These are phyloP conservation scores for Corvus cornix DNA, from an alignment of 2,113 vertebrate genomes.

Conservation along the genomic window DNA sequence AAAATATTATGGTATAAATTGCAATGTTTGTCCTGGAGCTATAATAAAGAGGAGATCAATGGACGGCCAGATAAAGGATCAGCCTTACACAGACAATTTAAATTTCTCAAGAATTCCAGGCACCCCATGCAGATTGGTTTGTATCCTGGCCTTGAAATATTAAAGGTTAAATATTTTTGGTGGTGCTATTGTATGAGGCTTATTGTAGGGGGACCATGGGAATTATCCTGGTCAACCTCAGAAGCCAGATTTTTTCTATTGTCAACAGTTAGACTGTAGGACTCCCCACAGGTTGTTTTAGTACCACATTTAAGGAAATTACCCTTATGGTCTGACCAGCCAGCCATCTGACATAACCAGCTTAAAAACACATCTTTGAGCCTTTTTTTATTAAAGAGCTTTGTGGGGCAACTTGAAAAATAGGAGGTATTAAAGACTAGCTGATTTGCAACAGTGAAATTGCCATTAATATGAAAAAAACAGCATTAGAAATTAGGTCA, in stretches of 20 bases:
- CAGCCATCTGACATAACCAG: not conserved
- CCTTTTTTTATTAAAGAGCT: not conserved
- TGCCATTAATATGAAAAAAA: not conserved
- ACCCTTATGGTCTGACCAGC: not conserved
- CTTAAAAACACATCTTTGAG: not conserved
- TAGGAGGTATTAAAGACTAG: not conserved
- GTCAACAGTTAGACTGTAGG: not conserved
- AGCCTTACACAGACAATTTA: not conserved
- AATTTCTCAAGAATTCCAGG: not conserved
- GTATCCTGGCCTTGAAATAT: not conserved
- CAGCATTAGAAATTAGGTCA: not conserved
- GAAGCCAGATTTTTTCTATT: not conserved
- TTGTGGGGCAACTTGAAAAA: not conserved
- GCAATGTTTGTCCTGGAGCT: not conserved
- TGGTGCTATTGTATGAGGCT: not conserved
- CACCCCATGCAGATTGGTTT: not conserved
- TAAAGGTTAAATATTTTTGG: not conserved
- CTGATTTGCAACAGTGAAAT: not conserved
- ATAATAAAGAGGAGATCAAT: not conserved
- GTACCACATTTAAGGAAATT: not conserved
- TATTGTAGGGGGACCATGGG: not conserved
- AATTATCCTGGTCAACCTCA: not conserved
- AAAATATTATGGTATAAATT: not conserved
- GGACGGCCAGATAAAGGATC: not conserved
- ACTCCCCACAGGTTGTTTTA: not conserved